Base-by-base conservation (phyloP, 2,888 invertebrate genomes). In the Harpagoxenus sublaevis region DNA sequence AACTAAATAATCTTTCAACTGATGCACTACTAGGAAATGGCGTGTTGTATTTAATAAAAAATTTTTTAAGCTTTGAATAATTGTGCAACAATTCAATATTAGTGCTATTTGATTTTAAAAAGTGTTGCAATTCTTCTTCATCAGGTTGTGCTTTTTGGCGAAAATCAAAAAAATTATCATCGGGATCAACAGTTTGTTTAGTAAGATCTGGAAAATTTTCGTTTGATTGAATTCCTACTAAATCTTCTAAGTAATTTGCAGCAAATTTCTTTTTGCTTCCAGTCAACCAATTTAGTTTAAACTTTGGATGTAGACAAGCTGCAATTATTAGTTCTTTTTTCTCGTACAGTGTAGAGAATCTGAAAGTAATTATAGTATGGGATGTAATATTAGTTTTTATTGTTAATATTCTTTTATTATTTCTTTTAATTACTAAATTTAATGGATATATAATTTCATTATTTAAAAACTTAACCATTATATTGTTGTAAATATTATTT, bases 151-250 rank as follows among this genome's bases (percentile, higher is more conserved):
- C 48, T 31, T 31, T 48, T 35, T 1, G 2, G 4, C 4, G 1
- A 51, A 68, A 48, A 31, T 10, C 31, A 31, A 68, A 68, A 68
- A 68, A 68, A 48, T 68, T 48, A 3, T 68, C 31, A 18, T 68
- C 18, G 9, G 28, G 1, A 45, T 66, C 45, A 28, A n/a, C 23
- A 48, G 1, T 6, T 68, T 48, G 0, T 66, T 45, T 2, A 23
- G 23, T 63, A 35, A 9, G 3, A 35, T 35, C 3, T 51, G 51
- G 31, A 0, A 18, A 68, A 68, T 51, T 68, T 35, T 35, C 35
- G 35, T 35, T 35, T 35, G 35, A 35, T 35, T 35, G 35, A 35
- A 35, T 35, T 35, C 35, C 35, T 4, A 35, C 3, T 35, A 35
- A 35, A 35, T 35, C 35, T 35, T 35, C 3, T 35, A 35, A 35